Evolutionary conservation across 2,888 invertebrate genomes (phyloP), one percentile per base, ranked within the genome.

Genomic region (Odontothrips loti): DNA sequence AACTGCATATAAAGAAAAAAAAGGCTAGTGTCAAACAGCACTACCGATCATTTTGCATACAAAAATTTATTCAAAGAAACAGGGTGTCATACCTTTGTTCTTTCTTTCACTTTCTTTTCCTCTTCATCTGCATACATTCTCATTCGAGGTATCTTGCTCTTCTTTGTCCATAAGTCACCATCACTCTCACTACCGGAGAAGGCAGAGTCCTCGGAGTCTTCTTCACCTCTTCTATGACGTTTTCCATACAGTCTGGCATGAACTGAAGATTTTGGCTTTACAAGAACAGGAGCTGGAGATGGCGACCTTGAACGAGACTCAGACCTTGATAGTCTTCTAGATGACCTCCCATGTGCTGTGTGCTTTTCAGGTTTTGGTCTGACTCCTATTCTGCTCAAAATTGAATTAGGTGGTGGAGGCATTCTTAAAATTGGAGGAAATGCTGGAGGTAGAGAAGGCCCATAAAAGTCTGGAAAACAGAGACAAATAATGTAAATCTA

Each of bases 81-180:
- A 84, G 83, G 51, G 85, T 83, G 79, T 86, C 85, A 0, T 85
- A 84, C 34, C 86, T 86, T 27, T 11, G 68, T 75, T 27, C 86
- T 86, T 82, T 86, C 87, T 82, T 89, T 88, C 43, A 90, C 86
- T 85, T 91, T 92, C 81, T 91, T 91, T 86, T 94, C 94, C 87
- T 94, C 93, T 86, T 95, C 95, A 87, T 95, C 95, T n/a, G 95
- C 95, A 87, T 93, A 94, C 95, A 95, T 95, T 85, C 94, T 89
- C 95, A 95, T 95, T 85, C 94, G 88, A 12, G 93, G 92, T 79
- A 91, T 87, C 88, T 93, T 93, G 80, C 90, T 90, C 85, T 91
- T 90, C n/a, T 81, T 82, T 47, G 81, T 82, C 84, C 84, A 84
- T n/a, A 82, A 80, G 10, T 82, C 83, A 68, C 81, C 82, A 27